A percentile compares a stretch with the other conserved stretches of the same genome.
Conservation (phyloP, 2,888 invertebrate genomes). For the Aricia artaxerxes region DNA sequence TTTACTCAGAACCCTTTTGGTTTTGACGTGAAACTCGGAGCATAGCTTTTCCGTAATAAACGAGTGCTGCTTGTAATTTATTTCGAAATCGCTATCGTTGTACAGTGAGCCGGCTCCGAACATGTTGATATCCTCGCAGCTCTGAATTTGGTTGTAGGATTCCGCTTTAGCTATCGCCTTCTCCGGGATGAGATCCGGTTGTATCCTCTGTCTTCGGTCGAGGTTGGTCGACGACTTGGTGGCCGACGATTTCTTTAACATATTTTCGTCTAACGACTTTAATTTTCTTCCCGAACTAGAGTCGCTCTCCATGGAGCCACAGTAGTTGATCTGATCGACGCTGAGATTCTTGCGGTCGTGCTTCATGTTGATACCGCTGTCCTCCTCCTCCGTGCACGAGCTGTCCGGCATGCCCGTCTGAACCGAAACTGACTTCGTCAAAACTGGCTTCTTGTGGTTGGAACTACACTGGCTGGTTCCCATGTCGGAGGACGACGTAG, state of each 20-base stretch:
- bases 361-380: conserved; percentile 70
- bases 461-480: conserved; percentile 76
- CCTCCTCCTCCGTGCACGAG: conserved; percentile 64
- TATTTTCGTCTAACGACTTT: conserved; percentile 74
- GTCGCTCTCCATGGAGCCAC: conserved; percentile 76
- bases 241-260: conserved; percentile 72
- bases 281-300: conserved; percentile 74
- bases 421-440: conserved; percentile 77
- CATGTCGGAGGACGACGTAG: conserved; percentile 78
- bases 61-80: conserved; percentile 80
- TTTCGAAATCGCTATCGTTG: conserved; percentile 79
- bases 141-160: conserved; percentile 77
- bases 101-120: conserved; percentile 78
- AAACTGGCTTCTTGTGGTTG: conserved; percentile 71
- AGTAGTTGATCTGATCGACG: conserved; percentile 77
- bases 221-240: conserved; percentile 72
- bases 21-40: conserved; percentile 86
- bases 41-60: conserved; percentile 85
- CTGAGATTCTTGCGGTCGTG: conserved; percentile 75
- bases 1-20: conserved; percentile 82
- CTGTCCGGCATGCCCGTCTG: conserved; percentile 77
- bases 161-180: conserved; percentile 74
- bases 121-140: conserved; percentile 78
- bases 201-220: conserved; percentile 75
- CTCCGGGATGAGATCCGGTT: conserved; percentile 76